Base-by-base conservation (phyloP, 1,140 invertebrate species). In the Artemia franciscana region DNA sequence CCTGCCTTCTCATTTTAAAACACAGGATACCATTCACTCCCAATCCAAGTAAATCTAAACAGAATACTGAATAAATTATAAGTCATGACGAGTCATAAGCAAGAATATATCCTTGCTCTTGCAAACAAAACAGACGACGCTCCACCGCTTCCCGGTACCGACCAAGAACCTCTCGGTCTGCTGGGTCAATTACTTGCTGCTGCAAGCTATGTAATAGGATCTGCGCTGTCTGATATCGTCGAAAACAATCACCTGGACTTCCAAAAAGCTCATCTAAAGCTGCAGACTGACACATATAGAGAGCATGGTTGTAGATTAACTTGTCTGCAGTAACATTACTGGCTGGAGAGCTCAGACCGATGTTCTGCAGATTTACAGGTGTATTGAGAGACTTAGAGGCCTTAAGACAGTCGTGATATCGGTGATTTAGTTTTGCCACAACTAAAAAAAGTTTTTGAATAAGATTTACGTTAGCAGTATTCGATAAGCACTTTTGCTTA, bases 201-300 rank as follows among this genome's bases (percentile, higher is more conserved):
- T 91, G 87, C 51, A 98, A 79, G 67, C 91, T 94, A 76, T 98
- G 95, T 60, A 99, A 78, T 64, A 98, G 75, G 72, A 98, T 94
- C 71, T 98, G 94, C 65, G 94, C 94, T 18, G 90, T 95, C 73
- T 95, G 88, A 76, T 99, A 98, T 62, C 90, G 82, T 67, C 88
- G 84, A 71, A 94, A 93, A 78, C 93, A 96, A 73, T 93, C 89
- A 67, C 88, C 85, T 60, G 90, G 86, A 72, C 96, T 92, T 30
- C 91, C 91, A 73, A 96, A 91, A 61, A 98, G 72, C 77, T 99
- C 95, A 73, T 98, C 93, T 65, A 98, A 75, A 26, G 94, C 94
- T 67, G 94, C 95, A 62, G 88, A 84, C 74, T 97, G 93, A 75
- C 93, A 98, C 84, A 94, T 87, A 78, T 94, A 85, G 67, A 97